A percentile compares a stretch with the other conserved stretches of the same genome.
Conservation (phyloP, 2,797 vertebrate species). For the Neopelma chrysocephalum region DNA sequence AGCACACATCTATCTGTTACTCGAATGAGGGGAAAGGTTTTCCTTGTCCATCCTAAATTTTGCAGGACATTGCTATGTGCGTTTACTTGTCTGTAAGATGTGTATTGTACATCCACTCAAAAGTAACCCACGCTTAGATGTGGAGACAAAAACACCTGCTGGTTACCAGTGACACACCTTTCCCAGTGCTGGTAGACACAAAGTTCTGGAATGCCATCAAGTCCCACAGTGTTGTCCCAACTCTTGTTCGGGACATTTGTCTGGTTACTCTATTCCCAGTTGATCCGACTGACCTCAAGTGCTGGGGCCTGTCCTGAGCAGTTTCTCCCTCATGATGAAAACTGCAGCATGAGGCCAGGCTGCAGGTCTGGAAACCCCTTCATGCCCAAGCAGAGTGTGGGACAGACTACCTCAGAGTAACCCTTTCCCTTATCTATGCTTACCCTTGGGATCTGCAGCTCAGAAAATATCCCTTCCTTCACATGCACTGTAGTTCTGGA, state of each 20-base stretch:
- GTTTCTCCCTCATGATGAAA: background rate
- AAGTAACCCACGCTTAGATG: background rate
- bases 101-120: background rate
- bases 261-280: background rate
- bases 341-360: rapidly evolving
- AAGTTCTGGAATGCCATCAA: background rate
- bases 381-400: rapidly evolving
- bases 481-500: background rate
- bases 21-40: background rate
- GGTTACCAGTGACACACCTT: background rate
- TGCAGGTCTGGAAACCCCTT: background rate
- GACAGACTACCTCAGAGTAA: background rate
- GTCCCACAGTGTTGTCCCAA: background rate
- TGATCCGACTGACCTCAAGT: rapidly evolving
- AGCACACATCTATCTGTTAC: background rate
- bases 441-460: background rate
- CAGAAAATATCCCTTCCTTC: background rate
- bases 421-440: background rate
- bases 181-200: background rate
- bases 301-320: background rate
- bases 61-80: background rate
- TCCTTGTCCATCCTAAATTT: background rate
- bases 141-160: background rate
- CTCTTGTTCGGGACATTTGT: background rate
- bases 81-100: background rate